Base-by-base conservation (phyloP, 2,888 invertebrate genomes). In the Acanthosoma haemorrhoidale region DNA sequence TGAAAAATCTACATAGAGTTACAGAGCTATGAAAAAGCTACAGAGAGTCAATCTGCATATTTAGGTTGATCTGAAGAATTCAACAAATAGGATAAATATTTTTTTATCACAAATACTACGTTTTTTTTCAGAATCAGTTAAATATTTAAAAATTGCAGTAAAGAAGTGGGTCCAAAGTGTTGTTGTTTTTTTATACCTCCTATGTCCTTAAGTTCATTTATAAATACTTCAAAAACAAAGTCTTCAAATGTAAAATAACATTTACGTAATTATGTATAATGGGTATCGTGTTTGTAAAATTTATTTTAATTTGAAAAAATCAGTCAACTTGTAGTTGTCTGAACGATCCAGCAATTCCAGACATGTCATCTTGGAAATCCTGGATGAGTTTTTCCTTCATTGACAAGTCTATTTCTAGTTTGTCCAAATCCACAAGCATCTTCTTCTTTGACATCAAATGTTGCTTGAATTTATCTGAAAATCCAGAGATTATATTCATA, bases 301-400 rank as follows among this genome's bases (percentile, higher is more conserved):
- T 43, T 43, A 16, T 21, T 58, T 21, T 5, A 8, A 61, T 61
- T 9, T 67, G 16, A 58, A 34, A 25, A 15, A 25, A 9, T 82
- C 85, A 90, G 80, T 90, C 90, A 34, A 90, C 89, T 82, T 90
- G 89, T 60, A 90, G 83, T 80, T 89, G 90, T 74, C 90, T 83
- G 78, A 90, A 90, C 77, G 89, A 90, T 64, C 90, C 90, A 2
- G 87, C 88, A 32, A 90, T 84, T 4, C 74, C 74, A 21, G 68
- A 63, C 78, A 89, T 88, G 4, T 86, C 85, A 21, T 87, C 86
- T 0, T 85, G 82, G 61, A 90, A 79, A 0, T 90, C 90, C 0
- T 89, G 88, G 3, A 90, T 85, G 0, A 89, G 88, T 59, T 90
- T 90, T 78, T 88, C 88, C 75, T 87, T 82, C 79, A 88, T 80